Evolutionary conservation across 2,888 invertebrate genomes (phyloP), one percentile per base, ranked within the genome.

Genomic region (Dermolepida albohirtum): DNA sequence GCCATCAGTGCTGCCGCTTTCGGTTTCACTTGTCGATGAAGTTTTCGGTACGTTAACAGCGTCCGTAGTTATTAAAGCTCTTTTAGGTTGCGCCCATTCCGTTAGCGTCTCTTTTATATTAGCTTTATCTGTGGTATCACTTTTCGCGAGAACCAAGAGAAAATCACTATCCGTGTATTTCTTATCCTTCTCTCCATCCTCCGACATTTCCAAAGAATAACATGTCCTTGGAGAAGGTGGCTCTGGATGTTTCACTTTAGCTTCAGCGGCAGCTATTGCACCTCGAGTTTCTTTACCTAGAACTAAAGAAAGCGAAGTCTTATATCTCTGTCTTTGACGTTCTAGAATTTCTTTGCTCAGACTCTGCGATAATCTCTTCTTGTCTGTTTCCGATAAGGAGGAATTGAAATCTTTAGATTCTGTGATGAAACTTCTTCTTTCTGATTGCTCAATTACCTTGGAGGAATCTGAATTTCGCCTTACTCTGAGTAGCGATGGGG

Each of bases 271-370:
- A 0, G 88, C 89, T 5, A 86, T 83, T 22, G 87, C 89, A 16
- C 89, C 89, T 70, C 88, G 84, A 0, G 90, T 88, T 80, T 90
- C 90, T 78, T 89, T 83, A 1, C 83, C 85, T 55, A 85, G 74
- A 27, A 85, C 78, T 47, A 82, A 66, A 57, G 80, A 78, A 55
- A 78, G 71, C 1, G 78, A 77, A 16, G 83, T 78, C 4, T 84
- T 84, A 68, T 75, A 68, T 73, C 75, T 72, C 73, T 75, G 74
- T 16, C 84, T 83, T 74, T 86, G 86, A 77, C 89, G 89, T 73
- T 89, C 89, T 71, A 92, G 82, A 27, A 92, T 87, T 82, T 94
- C 92, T 78, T 89, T 89, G 73, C 93, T 90, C 5, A 94, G 83
- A 1, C 88, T 89, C 81, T 90, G 87, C 0, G 92, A 93, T 62